A percentile compares a stretch with the other conserved stretches of the same genome.
Evolutionary conservation across 2,888 invertebrate species (phyloP).

Genomic region (Lissonota sp.): DNA sequence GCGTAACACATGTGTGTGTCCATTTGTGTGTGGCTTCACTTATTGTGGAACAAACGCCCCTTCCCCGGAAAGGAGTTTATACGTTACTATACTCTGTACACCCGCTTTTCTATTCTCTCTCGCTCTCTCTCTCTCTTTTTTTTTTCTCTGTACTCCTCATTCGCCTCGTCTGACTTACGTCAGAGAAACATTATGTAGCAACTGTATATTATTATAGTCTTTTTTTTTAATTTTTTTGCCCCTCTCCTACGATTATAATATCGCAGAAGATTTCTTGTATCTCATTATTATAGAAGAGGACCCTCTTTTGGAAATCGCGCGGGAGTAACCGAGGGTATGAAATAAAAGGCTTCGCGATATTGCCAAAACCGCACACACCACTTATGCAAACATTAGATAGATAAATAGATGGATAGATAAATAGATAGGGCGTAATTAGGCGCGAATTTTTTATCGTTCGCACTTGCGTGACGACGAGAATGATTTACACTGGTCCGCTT

Average conservation of each 20-base stretch:
- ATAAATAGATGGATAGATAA: constrained; percentile 22
- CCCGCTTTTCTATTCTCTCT: constrained; percentile 11
- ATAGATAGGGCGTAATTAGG: background rate
- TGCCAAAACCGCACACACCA: constrained; percentile 12
- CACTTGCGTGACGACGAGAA: constrained; percentile 38
- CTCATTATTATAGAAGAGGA: background rate
- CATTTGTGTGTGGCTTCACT: constrained; percentile 46
- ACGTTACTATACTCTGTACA: constrained; percentile 23
- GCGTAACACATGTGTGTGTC: constrained; percentile 18
- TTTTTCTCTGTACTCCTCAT: constrained; percentile 24
- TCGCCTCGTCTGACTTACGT: constrained; percentile 49
- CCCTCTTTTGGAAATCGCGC: background rate
- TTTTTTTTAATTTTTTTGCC: too few species aligned
- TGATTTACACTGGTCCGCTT: constrained; percentile 50
- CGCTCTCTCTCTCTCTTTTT: background rate
- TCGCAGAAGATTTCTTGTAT: background rate
- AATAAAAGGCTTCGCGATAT: constrained; percentile 6
- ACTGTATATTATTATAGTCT: constrained; percentile 17
- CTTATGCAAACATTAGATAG: constrained; percentile 47
- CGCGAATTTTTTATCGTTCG: constrained; percentile 24
- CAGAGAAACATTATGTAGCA: constrained; percentile 48
- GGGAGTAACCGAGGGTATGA: constrained; percentile 33
- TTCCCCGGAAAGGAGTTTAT: constrained; percentile 20
- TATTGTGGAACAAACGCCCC: constrained; percentile 22
- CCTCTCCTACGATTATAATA: background rate